Evolutionary conservation across 2,888 invertebrate genomes (phyloP), one percentile per base, ranked within the genome.

Genomic region (Thereva unica): DNA sequence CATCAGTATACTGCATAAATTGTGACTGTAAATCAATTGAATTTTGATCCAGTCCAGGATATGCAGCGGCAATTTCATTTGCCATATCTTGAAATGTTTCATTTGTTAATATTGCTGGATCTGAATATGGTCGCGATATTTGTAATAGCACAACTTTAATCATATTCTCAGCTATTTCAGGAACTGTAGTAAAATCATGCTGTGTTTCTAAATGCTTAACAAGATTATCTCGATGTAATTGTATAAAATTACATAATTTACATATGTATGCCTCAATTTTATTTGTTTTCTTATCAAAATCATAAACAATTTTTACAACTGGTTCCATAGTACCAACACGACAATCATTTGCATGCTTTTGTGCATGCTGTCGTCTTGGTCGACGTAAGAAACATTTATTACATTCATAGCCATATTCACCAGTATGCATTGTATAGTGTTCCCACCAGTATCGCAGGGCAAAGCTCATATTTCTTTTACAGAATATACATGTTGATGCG

Each of bases 1-100:
- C 75, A 37, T 76, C 75, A 40, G 71, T 71, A 2, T 72, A 70
- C 56, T 70, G 70, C 45, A n/a, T 9, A 45, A n/a, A 53, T 49
- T 12, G 41, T 41, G 63, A 42, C 2, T 23, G 23, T 23, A 23
- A 2, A 1, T 23, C 23, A 23, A 23, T 23, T 23, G 23, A 23
- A 23, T 23, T 23, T 23, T 23, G 23, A 23, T 23, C 23, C 2
- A 23, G 2, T 2, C 23, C 23, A 23, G 23, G 23, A 23, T 23
- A 23, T 23, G 23, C 23, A 1, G 23, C 23, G 23, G 23, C 23
- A 23, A 23, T 23, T 23, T 23, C 23, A 23, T 23, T 23, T 23
- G 23, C 23, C 23, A 23, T 23, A 23, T 23, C 23, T 23, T 23
- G 23, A 23, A 23, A 23, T 23, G 23, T 23, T 23, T 23, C 23